Evolutionary conservation across 2,113 vertebrate species (phyloP).

Genomic region (Hyla sarda): DNA sequence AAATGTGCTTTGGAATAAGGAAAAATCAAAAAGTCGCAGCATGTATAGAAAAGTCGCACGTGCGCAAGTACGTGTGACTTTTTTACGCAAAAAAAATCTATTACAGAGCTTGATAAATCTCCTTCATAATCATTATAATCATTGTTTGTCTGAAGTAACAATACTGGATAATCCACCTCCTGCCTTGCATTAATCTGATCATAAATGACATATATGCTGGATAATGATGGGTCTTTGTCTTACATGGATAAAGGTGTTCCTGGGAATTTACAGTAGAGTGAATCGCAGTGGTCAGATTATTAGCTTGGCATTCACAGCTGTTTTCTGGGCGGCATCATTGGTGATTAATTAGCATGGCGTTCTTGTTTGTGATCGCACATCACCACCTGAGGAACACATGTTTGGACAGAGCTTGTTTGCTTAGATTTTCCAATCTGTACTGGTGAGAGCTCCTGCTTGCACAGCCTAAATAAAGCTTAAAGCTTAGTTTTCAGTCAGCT

Average conservation of each 20-base stretch:
- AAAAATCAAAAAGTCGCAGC: too few relatives aligned
- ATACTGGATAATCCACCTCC: background rate
- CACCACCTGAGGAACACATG: conserved; percentile 61
- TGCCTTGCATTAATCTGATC: conserved; percentile 20
- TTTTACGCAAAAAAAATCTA: too few relatives aligned
- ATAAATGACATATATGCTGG: background rate
- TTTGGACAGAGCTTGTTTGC: conserved; percentile 44
- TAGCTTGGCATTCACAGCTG: conserved; percentile 61
- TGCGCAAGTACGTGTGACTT: too few relatives aligned
- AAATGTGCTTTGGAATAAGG: too few relatives aligned
- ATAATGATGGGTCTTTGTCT: conserved; percentile 57
- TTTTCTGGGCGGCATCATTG: conserved; percentile 62
- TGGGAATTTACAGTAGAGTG: conserved; percentile 60
- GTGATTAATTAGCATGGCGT: conserved; percentile 62
- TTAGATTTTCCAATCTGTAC: background rate
- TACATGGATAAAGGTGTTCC: conserved; percentile 45
- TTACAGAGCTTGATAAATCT: too few relatives aligned
- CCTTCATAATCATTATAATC: too few relatives aligned
- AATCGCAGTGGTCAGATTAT: conserved; percentile 57
- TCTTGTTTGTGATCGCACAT: conserved; percentile 62
- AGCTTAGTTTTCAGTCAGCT: background rate
- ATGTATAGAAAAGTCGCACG: too few relatives aligned
- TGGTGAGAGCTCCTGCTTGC: background rate
- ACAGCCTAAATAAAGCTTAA: conserved; percentile 10
- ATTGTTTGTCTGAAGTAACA: background rate